Percentiles rank a stretch among this genome's conserved stretches.
These are phyloP conservation scores for Felis chaus DNA, from an alignment of 2,113 vertebrate genomes.

Conservation along the genomic window DNA sequence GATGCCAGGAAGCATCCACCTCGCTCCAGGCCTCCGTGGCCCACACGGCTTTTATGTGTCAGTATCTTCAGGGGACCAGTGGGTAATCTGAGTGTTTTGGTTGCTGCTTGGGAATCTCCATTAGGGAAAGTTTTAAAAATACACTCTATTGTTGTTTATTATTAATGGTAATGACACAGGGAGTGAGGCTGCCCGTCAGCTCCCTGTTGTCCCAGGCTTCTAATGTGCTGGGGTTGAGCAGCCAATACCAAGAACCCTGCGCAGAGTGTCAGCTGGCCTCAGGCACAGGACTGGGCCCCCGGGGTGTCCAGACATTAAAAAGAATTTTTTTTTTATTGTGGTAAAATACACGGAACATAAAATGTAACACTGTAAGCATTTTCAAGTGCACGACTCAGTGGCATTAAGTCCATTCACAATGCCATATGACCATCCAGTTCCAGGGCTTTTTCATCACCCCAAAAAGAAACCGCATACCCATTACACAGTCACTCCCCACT, in stretches of 20 bases:
- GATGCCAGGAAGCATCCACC: background rate
- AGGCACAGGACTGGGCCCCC: fast-evolving
- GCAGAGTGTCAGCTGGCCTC: fast-evolving
- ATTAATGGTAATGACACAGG: slow-evolving; percentile 83
- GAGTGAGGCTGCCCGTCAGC: slow-evolving; percentile 71
- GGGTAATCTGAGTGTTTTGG: slow-evolving; percentile 63
- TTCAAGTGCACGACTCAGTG: background rate
- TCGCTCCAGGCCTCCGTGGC: fast-evolving
- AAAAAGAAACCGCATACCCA: background rate
- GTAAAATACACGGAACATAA: background rate
- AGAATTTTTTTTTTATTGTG: background rate
- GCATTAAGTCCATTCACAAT: background rate
- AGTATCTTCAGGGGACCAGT: slow-evolving; percentile 47
- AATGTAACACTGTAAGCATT: background rate
- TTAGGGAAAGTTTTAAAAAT: slow-evolving; percentile 86
- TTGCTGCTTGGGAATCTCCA: slow-evolving; percentile 80
- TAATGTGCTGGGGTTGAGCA: slow-evolving; percentile 72
- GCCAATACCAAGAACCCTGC: background rate
- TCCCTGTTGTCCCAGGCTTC: slow-evolving; percentile 68
- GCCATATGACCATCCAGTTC: background rate
- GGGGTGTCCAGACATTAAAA: background rate
- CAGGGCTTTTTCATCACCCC: background rate
- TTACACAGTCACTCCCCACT: background rate
- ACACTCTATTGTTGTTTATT: slow-evolving; percentile 85
- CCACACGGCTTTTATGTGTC: background rate